Conservation (phyloP, 2,888 invertebrate genomes). For the Ischnura elegans region DNA sequence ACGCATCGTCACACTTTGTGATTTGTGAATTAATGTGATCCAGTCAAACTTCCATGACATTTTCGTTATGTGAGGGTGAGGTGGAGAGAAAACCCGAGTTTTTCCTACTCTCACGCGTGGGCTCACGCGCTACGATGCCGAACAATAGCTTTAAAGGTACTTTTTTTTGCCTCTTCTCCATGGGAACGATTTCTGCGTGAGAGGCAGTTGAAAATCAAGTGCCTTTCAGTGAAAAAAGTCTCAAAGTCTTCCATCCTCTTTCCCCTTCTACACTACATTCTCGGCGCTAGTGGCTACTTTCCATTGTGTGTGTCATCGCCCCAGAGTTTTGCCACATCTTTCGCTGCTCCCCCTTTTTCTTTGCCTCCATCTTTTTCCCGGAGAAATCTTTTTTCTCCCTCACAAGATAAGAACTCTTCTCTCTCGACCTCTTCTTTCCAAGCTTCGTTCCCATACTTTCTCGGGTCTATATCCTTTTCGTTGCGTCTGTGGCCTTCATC, state of each 20-base stretch:
- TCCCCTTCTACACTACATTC: background rate
- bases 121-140: background rate
- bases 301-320: slow-evolving; percentile 20
- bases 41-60: too few relatives aligned
- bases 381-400: background rate
- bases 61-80: too few relatives aligned
- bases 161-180: background rate
- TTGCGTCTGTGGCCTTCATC: background rate
- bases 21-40: too few relatives aligned
- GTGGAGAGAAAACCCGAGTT: background rate
- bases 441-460: background rate
- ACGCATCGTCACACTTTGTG: too few relatives aligned
- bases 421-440: background rate
- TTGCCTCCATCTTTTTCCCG: background rate
- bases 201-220: background rate
- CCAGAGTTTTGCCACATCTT: background rate
- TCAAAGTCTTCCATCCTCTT: background rate
- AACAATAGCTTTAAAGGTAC: background rate
- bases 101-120: background rate
- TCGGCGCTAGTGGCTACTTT: background rate
- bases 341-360: background rate
- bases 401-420: background rate
- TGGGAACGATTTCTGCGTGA: background rate
- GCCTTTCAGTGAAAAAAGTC: background rate
- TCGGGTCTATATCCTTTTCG: background rate